These are phyloP conservation scores for Aurelia sp. DNA, from an alignment of 30 jellyfish, hydroid and myxozoan species.

Conservation along the genomic window DNA sequence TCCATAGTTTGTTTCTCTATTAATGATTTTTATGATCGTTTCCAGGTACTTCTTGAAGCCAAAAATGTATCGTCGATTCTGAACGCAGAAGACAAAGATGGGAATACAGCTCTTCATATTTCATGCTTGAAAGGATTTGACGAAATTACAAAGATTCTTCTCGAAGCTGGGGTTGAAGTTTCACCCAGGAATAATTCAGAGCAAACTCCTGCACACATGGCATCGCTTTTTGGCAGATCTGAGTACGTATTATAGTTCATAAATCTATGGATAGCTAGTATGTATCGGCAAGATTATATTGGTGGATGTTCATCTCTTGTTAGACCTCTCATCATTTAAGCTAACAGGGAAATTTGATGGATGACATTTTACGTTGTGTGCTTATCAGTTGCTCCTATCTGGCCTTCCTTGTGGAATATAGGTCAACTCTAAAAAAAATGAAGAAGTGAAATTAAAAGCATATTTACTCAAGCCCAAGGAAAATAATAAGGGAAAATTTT, in stretches of 20 bases:
- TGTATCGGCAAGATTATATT: no score
- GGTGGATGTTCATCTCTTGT: no score
- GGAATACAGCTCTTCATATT: constrained; percentile 87
- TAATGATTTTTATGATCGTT: background rate
- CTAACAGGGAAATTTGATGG: no score
- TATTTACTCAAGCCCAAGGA: no score
- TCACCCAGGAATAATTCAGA: constrained; percentile 73
- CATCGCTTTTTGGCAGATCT: constrained; percentile 89
- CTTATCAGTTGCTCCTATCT: no score
- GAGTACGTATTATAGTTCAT: constrained; percentile 63
- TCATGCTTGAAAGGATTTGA: constrained; percentile 90
- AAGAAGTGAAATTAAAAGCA: no score
- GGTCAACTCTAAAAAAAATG: no score
- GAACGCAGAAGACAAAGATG: constrained; percentile 81
- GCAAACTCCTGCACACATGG: constrained; percentile 93
- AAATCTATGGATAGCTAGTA: no score
- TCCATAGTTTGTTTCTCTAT: background rate
- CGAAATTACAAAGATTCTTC: constrained; percentile 68
- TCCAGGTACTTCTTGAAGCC: constrained; percentile 48
- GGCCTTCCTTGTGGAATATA: no score
- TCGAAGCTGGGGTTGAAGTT: constrained; percentile 73
- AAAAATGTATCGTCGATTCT: constrained; percentile 38
- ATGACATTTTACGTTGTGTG: no score
- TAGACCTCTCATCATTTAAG: no score
- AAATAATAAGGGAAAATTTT: no score